Conservation (phyloP, 2,797 vertebrate species). For the Tadarida brasiliensis region DNA sequence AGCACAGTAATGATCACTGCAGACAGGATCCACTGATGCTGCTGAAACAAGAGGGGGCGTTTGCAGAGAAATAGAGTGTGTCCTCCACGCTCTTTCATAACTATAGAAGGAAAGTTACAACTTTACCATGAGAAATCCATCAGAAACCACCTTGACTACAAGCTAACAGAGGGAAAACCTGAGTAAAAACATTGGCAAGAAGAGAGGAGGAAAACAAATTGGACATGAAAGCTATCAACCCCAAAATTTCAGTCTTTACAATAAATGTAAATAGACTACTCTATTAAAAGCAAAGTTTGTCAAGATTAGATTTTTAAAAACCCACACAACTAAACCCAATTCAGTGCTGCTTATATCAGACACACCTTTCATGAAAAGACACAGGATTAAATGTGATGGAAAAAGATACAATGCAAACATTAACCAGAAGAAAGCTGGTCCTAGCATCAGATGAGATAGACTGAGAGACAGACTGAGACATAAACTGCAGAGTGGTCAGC, state of each 20-base stretch:
- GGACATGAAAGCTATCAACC: background rate
- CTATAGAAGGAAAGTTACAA: background rate
- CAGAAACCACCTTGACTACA: background rate
- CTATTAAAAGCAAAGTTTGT: conserved; percentile 45
- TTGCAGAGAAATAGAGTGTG: background rate
- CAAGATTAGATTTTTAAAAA: background rate
- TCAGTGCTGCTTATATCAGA: background rate
- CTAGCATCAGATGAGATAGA: background rate
- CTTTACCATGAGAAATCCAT: background rate
- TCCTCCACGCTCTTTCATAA: background rate
- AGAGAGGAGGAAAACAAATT: conserved; percentile 20
- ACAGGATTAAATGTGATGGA: background rate
- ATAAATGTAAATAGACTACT: conserved; percentile 47
- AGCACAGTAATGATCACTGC: background rate
- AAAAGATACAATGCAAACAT: background rate
- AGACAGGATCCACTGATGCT: background rate
- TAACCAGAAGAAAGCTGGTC: background rate
- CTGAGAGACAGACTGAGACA: background rate
- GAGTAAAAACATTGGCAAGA: background rate
- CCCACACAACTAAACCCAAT: background rate
- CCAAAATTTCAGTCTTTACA: conserved; percentile 3
- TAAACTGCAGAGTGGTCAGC: background rate
- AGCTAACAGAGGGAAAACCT: background rate
- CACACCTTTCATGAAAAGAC: background rate
- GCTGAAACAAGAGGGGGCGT: background rate